These are phyloP conservation scores for Melanotaenia nigrans DNA, from an alignment of 2,797 vertebrate genomes.

Conservation along the genomic window DNA sequence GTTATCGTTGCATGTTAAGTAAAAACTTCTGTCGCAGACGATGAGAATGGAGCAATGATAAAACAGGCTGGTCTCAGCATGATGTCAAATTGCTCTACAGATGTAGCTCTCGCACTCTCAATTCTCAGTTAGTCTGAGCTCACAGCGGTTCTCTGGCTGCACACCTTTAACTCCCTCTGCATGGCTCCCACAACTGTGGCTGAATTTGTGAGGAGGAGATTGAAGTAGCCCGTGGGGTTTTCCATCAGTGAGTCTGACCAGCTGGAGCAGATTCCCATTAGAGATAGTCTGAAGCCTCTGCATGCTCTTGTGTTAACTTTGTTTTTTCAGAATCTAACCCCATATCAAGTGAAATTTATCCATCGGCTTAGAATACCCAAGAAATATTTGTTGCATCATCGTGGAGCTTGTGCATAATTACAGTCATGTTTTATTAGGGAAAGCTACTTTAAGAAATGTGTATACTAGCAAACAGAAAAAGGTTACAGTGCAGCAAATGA, in stretches of 20 bases:
- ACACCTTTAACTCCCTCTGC: slow-evolving; percentile 50
- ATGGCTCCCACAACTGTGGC: slow-evolving; percentile 34
- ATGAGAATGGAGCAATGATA: slow-evolving; percentile 30
- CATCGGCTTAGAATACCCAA: slow-evolving; percentile 22
- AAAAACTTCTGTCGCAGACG: slow-evolving; percentile 28
- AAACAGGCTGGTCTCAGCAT: slow-evolving; percentile 44
- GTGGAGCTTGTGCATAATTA: not conserved
- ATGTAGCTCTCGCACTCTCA: slow-evolving; percentile 28
- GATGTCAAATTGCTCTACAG: slow-evolving; percentile 47
- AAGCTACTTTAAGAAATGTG: not conserved
- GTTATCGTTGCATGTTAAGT: slow-evolving; percentile 31
- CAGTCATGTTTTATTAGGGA: not conserved
- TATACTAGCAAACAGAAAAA: not conserved
- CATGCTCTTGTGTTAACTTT: slow-evolving; percentile 37
- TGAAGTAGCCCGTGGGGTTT: slow-evolving; percentile 54
- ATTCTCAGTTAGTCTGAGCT: slow-evolving; percentile 35
- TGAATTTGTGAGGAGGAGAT: slow-evolving; percentile 41
- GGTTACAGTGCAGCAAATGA: not conserved
- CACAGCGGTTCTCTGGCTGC: slow-evolving; percentile 44
- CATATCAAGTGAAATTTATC: slow-evolving; percentile 41
- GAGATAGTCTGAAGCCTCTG: slow-evolving; percentile 51
- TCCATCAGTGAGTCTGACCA: slow-evolving; percentile 57
- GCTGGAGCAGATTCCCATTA: slow-evolving; percentile 56
- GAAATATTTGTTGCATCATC: slow-evolving; percentile 32
- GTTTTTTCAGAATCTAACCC: slow-evolving; percentile 47